A percentile compares a stretch with the other conserved stretches of the same genome.
Evolutionary conservation across 2,888 invertebrate species (phyloP).

Genomic region (Scotopteryx bipunctaria): DNA sequence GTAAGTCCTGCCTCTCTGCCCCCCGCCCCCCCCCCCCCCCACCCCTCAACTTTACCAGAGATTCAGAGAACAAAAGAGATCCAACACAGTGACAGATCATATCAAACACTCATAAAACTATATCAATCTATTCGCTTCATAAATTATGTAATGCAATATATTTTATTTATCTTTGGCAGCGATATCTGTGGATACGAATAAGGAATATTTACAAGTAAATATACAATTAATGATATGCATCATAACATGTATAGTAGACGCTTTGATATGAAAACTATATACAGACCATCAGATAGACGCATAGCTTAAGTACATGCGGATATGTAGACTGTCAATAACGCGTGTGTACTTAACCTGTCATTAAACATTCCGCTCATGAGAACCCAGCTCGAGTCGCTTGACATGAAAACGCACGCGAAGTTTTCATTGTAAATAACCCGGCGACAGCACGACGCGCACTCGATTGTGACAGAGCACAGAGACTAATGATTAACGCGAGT

Average conservation of each 20-base stretch:
- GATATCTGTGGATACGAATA: conserved; percentile 71
- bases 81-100: conserved; percentile 5
- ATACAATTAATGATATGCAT: conserved; percentile 60
- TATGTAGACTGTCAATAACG: conserved; percentile 37
- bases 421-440: conserved; percentile 56
- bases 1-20: conserved; percentile 78
- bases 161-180: conserved; percentile 75
- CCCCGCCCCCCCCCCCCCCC: background rate
- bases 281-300: conserved; percentile 31
- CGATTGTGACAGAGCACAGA: conserved; percentile 49
- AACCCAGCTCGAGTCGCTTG: conserved; percentile 40
- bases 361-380: conserved; percentile 33
- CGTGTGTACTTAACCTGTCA: conserved; percentile 37
- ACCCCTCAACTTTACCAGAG: background rate
- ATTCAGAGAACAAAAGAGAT: conserved; percentile 5
- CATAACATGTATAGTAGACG: conserved; percentile 64
- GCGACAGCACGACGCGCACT: conserved; percentile 54
- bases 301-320: conserved; percentile 36
- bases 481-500: conserved; percentile 50
- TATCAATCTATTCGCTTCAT: conserved; percentile 55
- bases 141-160: conserved; percentile 59
- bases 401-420: conserved; percentile 41
- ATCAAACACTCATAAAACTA: conserved; percentile 20
- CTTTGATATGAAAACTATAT: conserved; percentile 50
- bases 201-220: conserved; percentile 73